Base-by-base conservation (phyloP, 2,888 invertebrate species). In the Drosophila trichaetosa region DNA sequence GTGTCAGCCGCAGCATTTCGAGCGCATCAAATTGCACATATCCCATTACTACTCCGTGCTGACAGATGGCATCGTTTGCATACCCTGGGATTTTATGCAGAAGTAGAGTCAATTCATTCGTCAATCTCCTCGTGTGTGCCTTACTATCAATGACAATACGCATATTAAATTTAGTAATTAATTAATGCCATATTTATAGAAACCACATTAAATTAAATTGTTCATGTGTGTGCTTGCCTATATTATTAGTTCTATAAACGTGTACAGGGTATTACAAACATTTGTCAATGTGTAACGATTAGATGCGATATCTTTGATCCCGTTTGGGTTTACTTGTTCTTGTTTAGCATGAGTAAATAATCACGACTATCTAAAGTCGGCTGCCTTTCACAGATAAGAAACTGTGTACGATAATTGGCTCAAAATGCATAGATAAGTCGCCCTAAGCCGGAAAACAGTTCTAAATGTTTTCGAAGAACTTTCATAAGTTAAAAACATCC, bases 21-120 rank as follows among this genome's bases (percentile, higher is more conserved):
- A 76, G 18, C 96, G 96, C 56, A 94, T 96, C 56, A 95, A 96
- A 84, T 93, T 99, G 4, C 96, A 96, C 91, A 95, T 98, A 62
- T 97, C 98, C 0, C 97, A 97, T 91, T 98, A 98, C 93, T 98
- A 98, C 92, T 97, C 98, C 0, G 96, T 99, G 56, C 94, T 98
- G 91, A 96, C 96, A 0, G 98, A 98, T 93, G 99, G 99, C 1
- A 96, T 97, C 66, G 94, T 98, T 62, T 98, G 98, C 91, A 96
- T 98, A 92, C 98, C 98, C 24, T 98, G 98, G 98, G 96, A 98
- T 93, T 98, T 92, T 74, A 79, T 82, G 73, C 81, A 76, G 21
- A 87, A 84, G 36, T 87, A 82, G 46, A 16, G 70, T 21, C 13
- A 18, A 48, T 21, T 21, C 6, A 8, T 18, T 38, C 36, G 24